Evolutionary conservation across 2,888 invertebrate species (phyloP), one percentile per base, ranked within the genome.

Genomic region (Sinopyrophorus schimmeli): DNA sequence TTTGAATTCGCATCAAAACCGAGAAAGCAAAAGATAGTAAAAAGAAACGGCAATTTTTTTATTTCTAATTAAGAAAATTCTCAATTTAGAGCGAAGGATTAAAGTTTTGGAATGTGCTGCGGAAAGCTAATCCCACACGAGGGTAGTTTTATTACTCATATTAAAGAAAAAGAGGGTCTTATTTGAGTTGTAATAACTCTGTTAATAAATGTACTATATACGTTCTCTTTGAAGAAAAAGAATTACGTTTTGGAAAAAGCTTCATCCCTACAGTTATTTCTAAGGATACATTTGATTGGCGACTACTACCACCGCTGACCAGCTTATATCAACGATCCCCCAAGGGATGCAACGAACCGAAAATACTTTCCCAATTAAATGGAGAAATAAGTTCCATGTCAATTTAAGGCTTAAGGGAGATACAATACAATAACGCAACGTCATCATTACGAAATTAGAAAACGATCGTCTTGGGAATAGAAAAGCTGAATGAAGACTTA

Each of bases 281-380:
- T 48, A 48, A 37, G 48, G 48, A 37, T 50, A 46, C 35, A 40
- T 40, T 53, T 49, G 46, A 53, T 53, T 53, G 53, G 44, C 48
- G 48, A 41, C 40, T 53, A 39, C 48, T 43, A 41, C 40, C 49
- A 39, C 41, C 30, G 35, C 16, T 30, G 48, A 37, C 26, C 44
- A 46, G 44, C 53, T 48, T 53, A 52, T 35, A 31, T 23, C 17
- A 18, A 34, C 27, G 49, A 40, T 53, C 53, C 48, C n/a, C 53
- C 39, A 12, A 34, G 41, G 47, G 47, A 46, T 18, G 30, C 48
- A 49, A 23, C 40, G 31, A 32, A 43, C 53, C 40, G 46, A 44
- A 48, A 53, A 49, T 53, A 53, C 53, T 37, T 49, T 44, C 41
- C 38, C 52, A 52, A 52, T 52, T 52, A 52, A 52, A 52, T 52